phyloP scores from a whole-genome alignment of 2,888 invertebrate genomes.

The Mayetiola destructor region DNA sequence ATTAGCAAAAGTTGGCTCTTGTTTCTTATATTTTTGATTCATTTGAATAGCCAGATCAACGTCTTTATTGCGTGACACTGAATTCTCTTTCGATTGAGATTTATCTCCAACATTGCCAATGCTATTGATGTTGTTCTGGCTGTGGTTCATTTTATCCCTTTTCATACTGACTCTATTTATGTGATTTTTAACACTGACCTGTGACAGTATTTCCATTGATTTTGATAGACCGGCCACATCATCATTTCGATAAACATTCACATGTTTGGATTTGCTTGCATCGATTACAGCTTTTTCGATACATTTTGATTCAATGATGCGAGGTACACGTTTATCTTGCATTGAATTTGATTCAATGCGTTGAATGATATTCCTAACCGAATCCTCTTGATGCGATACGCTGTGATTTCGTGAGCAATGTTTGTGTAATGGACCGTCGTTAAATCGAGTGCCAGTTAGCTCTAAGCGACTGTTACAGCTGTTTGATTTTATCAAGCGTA shows the following conservation, averaged over 20 bases:
- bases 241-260: not conserved
- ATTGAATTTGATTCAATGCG: conserved; percentile 29
- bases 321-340: conserved; percentile 21
- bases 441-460: conserved; percentile 47
- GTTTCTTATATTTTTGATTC: conserved; percentile 16
- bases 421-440: conserved; percentile 15
- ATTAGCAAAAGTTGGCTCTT: too few relatives aligned
- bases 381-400: conserved; percentile 21
- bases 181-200: conserved; percentile 36
- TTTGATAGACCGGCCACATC: conserved; percentile 31
- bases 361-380: conserved; percentile 34
- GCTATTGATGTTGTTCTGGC: not conserved
- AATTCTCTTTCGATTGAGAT: conserved; percentile 23
- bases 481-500: conserved; percentile 70
- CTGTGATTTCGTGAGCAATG: conserved; percentile 21
- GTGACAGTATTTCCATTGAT: conserved; percentile 21
- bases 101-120: conserved; percentile 18
- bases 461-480: conserved; percentile 74
- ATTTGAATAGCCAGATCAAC: conserved; percentile 35
- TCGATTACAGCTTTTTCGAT: conserved; percentile 21
- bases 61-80: conserved; percentile 35
- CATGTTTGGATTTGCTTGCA: not conserved
- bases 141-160: too few relatives aligned
- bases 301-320: conserved; percentile 25
- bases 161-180: conserved; percentile 24